phyloP scores from a whole-genome alignment of 2,113 vertebrate genomes.

The Mixornis gularis region DNA sequence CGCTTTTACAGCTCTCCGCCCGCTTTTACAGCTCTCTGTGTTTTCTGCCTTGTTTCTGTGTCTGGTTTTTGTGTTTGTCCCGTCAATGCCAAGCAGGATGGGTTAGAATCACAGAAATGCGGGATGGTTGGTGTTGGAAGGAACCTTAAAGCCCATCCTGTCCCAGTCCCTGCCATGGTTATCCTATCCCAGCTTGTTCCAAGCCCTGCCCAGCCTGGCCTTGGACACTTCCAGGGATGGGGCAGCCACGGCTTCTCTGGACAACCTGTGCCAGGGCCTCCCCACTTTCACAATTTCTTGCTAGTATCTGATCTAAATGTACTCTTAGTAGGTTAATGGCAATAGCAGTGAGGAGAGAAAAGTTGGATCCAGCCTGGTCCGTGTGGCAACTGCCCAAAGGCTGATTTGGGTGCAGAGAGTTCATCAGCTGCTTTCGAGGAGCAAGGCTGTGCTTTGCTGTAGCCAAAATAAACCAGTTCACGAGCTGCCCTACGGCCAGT shows the following conservation, averaged over 20 bases:
- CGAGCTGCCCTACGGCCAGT: rapidly evolving
- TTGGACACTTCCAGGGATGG: neutral
- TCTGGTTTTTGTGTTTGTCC: rapidly evolving
- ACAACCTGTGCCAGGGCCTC: neutral
- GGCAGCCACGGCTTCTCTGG: neutral
- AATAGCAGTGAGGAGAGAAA: rapidly evolving
- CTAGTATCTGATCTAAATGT: too few relatives aligned
- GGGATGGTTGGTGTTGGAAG: neutral
- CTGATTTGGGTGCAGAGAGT: neutral
- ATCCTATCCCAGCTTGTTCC: rapidly evolving
- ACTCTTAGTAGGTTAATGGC: too few relatives aligned
- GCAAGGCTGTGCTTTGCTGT: neutral
- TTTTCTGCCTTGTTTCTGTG: rapidly evolving
- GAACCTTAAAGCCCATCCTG: rapidly evolving
- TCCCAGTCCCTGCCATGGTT: rapidly evolving
- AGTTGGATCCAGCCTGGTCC: neutral
- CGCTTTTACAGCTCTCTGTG: rapidly evolving
- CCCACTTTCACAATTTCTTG: rapidly evolving
- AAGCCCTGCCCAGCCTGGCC: rapidly evolving
- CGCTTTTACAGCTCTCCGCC: rapidly evolving
- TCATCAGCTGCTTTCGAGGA: neutral
- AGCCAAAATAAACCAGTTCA: neutral
- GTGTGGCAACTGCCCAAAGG: rapidly evolving
- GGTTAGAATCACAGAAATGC: neutral
- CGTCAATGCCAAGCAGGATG: rapidly evolving